phyloP scores from a whole-genome alignment of 2,888 invertebrate genomes.

The Diaperis boleti region DNA sequence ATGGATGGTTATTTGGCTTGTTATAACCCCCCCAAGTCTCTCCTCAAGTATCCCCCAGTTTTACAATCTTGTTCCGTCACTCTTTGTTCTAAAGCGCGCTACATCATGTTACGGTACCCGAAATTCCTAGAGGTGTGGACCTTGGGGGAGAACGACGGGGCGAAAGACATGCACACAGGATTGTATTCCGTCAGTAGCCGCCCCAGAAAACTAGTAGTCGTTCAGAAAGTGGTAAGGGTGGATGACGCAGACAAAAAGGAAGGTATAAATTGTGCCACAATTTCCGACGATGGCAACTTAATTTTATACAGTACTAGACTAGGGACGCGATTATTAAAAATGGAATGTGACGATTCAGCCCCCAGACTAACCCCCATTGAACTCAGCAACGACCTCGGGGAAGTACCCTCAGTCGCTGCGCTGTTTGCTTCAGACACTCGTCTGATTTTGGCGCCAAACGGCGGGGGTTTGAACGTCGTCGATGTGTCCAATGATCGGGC shows the following conservation, averaged over 20 bases:
- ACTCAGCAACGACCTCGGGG: conserved; percentile 49
- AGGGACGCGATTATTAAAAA: conserved; percentile 75
- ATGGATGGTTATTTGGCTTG: conserved; percentile 83
- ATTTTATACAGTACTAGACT: conserved; percentile 81
- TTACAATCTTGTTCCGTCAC: conserved; percentile 72
- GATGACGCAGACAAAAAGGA: conserved; percentile 68
- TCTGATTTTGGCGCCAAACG: conserved; percentile 64
- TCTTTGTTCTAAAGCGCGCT: conserved; percentile 69
- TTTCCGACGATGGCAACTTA: conserved; percentile 79
- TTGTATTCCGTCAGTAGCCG: conserved; percentile 66
- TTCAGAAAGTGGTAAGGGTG: conserved; percentile 70
- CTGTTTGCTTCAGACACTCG: conserved; percentile 65
- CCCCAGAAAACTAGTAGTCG: conserved; percentile 77
- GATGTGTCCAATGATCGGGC: conserved; percentile 59
- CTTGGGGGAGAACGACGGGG: conserved; percentile 66
- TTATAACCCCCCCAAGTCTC: conserved; percentile 76
- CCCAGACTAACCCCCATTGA: conserved; percentile 61
- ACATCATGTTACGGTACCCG: conserved; percentile 70
- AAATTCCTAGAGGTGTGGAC: conserved; percentile 74
- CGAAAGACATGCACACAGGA: conserved; percentile 55
- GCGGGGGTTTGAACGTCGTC: conserved; percentile 65
- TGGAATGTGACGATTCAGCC: conserved; percentile 63
- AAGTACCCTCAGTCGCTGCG: conserved; percentile 57
- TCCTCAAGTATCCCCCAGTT: conserved; percentile 80
- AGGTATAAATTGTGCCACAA: conserved; percentile 76